Evolutionary conservation across 2,888 invertebrate species (phyloP), one percentile per base, ranked within the genome.

Genomic region (Molanna angustata): DNA sequence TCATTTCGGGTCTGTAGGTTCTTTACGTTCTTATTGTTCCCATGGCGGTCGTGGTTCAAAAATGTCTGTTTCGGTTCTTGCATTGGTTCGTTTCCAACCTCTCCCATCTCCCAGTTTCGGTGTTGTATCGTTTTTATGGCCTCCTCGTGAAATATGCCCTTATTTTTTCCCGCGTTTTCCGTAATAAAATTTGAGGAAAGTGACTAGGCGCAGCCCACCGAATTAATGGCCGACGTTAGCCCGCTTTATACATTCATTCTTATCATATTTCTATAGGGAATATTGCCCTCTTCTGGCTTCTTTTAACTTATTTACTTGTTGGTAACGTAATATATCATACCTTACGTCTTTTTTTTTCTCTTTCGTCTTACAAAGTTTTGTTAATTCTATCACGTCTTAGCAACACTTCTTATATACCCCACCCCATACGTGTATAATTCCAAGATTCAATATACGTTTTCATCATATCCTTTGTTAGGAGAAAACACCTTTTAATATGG

Each of bases 81-180:
- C n/a, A n/a, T n/a, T n/a, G n/a, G n/a, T n/a, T 37, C 37, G 37
- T 9, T 17, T 32, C 32, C 31, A 41, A 37, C 13, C 16, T 18
- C 37, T 13, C 37, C 37, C 35, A 6, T 35, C 3, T 14, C 13
- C 32, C 41, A 35, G 40, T 45, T 45, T 44, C 46, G 54, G 42
- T 41, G 44, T 44, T 58, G 55, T 58, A 55, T 52, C 55, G 55
- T 47, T 55, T 58, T 55, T 55, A 57, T 41, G 51, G 52, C 54
- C 45, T 49, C 47, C 41, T 43, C 52, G 50, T 56, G 54, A 53
- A 54, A 54, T 57, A 49, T 57, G 52, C 54, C 49, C 54, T 43
- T 42, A 37, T 46, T 58, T 55, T 54, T 58, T 44, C 54, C 46
- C 52, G 46, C 55, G 52, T 49, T 52, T 52, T 43, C 44, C 37